Base-by-base conservation (phyloP, 2,888 invertebrate species). In the Vesta saturnalis region DNA sequence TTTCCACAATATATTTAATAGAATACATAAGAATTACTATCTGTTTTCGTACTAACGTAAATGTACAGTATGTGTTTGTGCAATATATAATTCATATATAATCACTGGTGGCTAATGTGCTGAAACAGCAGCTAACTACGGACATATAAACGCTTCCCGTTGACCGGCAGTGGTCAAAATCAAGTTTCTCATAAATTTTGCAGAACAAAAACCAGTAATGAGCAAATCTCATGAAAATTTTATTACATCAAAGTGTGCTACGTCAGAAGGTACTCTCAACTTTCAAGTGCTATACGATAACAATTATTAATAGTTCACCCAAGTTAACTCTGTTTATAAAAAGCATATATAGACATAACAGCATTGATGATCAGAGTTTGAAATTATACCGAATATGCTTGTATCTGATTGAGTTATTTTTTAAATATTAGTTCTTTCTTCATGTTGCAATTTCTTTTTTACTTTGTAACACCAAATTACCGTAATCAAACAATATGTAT, bases 151-250 rank as follows among this genome's bases (percentile, higher is more conserved):
- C 63, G 69, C 66, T 63, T 64, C 65, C 66, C 47, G 65, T 64
- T 54, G 62, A 58, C 71, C 73, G 72, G 67, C 67, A 73, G 69
- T 63, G 72, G 72, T 67, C 72, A 71, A 74, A 74, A 73, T 73
- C 71, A 71, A 75, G 73, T 65, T 63, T 61, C 76, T 79, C 80
- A 80, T 82, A 72, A 81, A 81, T 79, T 69, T 80, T 81, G 79
- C 78, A 82, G 63, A 70, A 72, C 75, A 77, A 79, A 80, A 81
- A 79, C 81, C 81, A 75, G 80, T 82, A 82, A 82, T 81, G 81
- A 82, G 81, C 76, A 80, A 77, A 81, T 81, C 80, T 80, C 77
- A 80, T 82, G 79, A 81, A 81, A 80, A 71, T 80, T 81, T 79
- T 80, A 81, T 68, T 62, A 73, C 73, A 64, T 64, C 70, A 72